Evolutionary conservation across 2,888 invertebrate species (phyloP), one percentile per base, ranked within the genome.

Genomic region (Ectemnius cavifrons): DNA sequence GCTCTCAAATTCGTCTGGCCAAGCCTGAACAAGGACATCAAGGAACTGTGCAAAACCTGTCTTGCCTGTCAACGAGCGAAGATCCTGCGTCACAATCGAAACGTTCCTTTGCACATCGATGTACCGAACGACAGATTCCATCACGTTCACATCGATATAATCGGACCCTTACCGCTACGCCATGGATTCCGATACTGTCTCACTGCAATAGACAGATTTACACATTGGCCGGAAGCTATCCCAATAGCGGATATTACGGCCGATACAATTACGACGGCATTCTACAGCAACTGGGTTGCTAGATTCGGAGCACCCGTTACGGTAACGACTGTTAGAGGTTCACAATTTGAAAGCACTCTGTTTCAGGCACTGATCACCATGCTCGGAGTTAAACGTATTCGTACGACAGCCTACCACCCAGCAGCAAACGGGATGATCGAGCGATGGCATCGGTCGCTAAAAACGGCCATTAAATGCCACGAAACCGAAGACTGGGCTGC

Each of bases 81-180:
- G 3, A 23, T 23, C 2, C 23, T 2, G 23, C 23, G 23, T 1
- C 23, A 23, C 23, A 23, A 6, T 57, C 2, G 56, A 16, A 62
- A 56, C 18, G n/a, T 60, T 0, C 37, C 18, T 67, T 46, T 65
- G 11, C 73, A 73, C 0, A 84, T 87, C 58, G 16, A 79, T 6
- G 27, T 81, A 61, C 87, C 87, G 0, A 66, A 75, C 2, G 72
- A 68, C 0, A 73, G 90, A 6, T 88, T 91, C 72, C 67, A 78
- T 3, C 85, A 89, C 59, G 72, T 23, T 2, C 23, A 23, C 23
- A 23, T 23, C 23, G 23, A 23, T 23, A 23, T 23, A 1, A 23
- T 23, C 90, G 0, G 89, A 91, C 64, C 75, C 89, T 0, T 90
- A 92, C 63, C 49, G 89, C 1, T 79, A 89, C 4, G 56, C 18